These are phyloP conservation scores for Mormyrus iriodes DNA, from an alignment of 2,113 vertebrate species.

Conservation along the genomic window DNA sequence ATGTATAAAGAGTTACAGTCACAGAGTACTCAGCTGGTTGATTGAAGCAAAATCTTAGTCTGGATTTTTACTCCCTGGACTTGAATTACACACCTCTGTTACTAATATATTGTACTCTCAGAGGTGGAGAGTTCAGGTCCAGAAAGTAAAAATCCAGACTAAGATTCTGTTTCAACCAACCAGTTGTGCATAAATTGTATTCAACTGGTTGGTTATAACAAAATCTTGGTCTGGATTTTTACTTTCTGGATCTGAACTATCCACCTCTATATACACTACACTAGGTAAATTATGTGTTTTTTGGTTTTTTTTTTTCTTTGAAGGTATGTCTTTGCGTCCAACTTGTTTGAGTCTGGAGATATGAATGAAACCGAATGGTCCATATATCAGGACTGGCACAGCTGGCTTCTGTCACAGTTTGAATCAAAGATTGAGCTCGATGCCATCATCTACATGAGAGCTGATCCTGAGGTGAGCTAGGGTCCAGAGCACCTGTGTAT, in stretches of 20 bases:
- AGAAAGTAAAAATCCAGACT: not conserved
- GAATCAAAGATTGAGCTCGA: slow-evolving; percentile 63
- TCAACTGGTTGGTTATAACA: not conserved
- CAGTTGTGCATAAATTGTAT: not conserved
- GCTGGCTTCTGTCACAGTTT: slow-evolving; percentile 71
- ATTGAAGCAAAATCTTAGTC: not conserved
- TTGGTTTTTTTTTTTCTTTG: slow-evolving; percentile 3
- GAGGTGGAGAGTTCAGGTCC: not conserved
- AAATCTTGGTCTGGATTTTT: not conserved
- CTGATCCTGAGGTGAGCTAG: slow-evolving; percentile 62
- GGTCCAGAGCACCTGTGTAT: not conserved
- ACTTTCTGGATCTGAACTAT: not conserved
- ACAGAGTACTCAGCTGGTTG: not conserved
- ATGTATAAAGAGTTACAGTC: too few relatives aligned
- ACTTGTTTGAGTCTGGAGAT: slow-evolving; percentile 65
- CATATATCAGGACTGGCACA: slow-evolving; percentile 76
- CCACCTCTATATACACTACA: not conserved
- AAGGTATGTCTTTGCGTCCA: slow-evolving; percentile 77
- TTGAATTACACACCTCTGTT: not conserved
- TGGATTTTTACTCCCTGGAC: not conserved
- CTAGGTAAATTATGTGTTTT: not conserved
- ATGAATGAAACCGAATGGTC: slow-evolving; percentile 73
- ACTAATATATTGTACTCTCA: not conserved
- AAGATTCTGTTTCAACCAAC: not conserved
- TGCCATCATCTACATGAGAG: slow-evolving; percentile 74